Base-by-base conservation (phyloP, 2,888 invertebrate genomes). In the Chorisops tibialis region DNA sequence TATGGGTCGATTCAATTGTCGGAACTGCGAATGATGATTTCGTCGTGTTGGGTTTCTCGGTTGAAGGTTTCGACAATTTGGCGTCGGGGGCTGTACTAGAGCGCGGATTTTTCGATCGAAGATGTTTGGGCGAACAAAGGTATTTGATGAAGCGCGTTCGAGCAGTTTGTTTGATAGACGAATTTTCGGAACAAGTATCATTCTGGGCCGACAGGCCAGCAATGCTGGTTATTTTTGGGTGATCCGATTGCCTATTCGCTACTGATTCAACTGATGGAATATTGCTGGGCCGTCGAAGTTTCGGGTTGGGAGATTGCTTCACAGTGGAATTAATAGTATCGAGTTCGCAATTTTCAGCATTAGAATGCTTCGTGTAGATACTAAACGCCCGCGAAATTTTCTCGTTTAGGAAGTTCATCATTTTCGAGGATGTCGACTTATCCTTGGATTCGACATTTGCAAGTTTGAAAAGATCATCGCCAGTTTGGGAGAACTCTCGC, bases 401-500 rank as follows among this genome's bases (percentile, higher is more conserved):
- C 19, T 62, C 58, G 12, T 62, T 62, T 14, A 62, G 21, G 16
- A 50, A 62, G 11, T 14, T 56, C 19, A 62, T n/a, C 58, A 62
- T 51, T 50, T 51, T 62, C 9, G 35, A 5, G 16, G 64, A 51
- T 11, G 64, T 45, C 45, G 63, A 54, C 35, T 60, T 63, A 16
- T 35, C 50, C 9, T 38, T 16, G 16, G 62, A 24, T 21, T n/a
- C 6, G n/a, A 24, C 12, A 4, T 21, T 19, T 12, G 14, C 21
- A n/a, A 43, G 5, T 41, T 43, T 52, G 16, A 9, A 4, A 37
- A 16, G 11, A 4, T 4, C 6, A 7, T 4, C 4, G 11, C 22
- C 38, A 16, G 12, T 21, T 41, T 41, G 1, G 12, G n/a, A 16
- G 12, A 14, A 11, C 12, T 41, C 16, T 5, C 41, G n/a, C 12